Conservation (phyloP, 2,888 invertebrate species). For the Drosophila mayaguana region DNA sequence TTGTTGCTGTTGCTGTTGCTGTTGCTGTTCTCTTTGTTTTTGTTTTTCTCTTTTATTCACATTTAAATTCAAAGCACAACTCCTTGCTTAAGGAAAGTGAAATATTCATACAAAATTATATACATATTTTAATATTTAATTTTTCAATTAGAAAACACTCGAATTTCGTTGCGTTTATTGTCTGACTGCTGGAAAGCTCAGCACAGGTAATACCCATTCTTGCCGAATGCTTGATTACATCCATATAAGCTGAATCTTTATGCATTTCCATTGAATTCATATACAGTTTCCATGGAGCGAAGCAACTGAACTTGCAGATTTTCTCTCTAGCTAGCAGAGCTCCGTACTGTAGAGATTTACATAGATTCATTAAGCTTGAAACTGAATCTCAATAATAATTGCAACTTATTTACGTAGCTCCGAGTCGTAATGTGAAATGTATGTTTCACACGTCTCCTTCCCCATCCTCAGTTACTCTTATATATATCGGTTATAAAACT, state of each 20-base stretch:
- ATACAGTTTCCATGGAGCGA: neutral
- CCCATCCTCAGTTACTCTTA: no score
- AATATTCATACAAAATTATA: constrained; percentile 17
- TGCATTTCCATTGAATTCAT: neutral
- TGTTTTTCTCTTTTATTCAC: neutral
- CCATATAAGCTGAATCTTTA: neutral
- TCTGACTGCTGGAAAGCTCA: neutral
- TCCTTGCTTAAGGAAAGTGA: constrained; percentile 39
- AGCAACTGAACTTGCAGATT: no score
- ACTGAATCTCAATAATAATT: neutral
- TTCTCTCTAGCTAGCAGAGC: no score
- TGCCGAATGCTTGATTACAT: neutral
- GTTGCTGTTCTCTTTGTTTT: neutral
- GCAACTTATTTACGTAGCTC: neutral
- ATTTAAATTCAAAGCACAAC: constrained; percentile 31
- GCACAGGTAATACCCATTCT: neutral
- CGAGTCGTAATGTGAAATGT: no score
- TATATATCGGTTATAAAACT: neutral
- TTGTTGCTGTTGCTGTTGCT: neutral
- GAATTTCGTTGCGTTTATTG: neutral
- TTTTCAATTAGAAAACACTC: constrained; percentile 1
- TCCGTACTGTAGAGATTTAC: no score
- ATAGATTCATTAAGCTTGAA: no score
- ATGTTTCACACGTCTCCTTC: neutral
- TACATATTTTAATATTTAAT: constrained; percentile 4